These are phyloP conservation scores for Caretta caretta DNA, from an alignment of 2,113 vertebrate genomes.

Conservation along the genomic window DNA sequence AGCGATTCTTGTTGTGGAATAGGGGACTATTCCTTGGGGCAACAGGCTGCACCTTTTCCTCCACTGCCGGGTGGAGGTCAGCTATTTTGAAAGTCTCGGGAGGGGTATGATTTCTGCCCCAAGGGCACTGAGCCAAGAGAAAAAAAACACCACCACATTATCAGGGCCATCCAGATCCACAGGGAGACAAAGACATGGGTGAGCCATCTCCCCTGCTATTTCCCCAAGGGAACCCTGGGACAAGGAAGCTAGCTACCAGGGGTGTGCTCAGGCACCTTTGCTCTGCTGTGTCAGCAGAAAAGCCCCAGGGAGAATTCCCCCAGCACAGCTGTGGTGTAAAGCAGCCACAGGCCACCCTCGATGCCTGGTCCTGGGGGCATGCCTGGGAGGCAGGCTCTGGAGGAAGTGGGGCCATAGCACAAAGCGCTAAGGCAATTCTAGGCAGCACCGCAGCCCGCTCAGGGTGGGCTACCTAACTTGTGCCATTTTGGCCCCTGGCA, in stretches of 20 bases:
- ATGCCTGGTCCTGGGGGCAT: not conserved
- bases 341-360: not conserved
- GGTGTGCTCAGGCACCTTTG: not conserved
- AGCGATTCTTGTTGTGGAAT: conserved; percentile 81
- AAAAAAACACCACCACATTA: not conserved
- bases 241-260: not conserved
- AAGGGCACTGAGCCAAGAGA: conserved; percentile 68
- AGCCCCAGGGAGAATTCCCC: not conserved
- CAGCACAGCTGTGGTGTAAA: not conserved
- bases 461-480: too few species aligned
- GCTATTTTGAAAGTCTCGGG: conserved; percentile 81
- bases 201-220: not conserved
- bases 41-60: conserved; percentile 72
- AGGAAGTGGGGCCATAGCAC: not conserved
- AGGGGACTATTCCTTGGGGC: conserved; percentile 59
- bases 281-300: too few species aligned
- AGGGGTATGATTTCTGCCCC: conserved; percentile 64
- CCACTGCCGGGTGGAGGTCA: conserved; percentile 79
- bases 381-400: too few species aligned
- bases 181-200: not conserved
- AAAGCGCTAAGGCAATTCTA: too few species aligned
- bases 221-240: not conserved
- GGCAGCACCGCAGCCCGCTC: too few species aligned
- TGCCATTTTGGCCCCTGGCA: too few species aligned
- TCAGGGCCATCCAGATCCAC: not conserved